Evolutionary conservation across 2,797 vertebrate species (phyloP), one percentile per base, ranked within the genome.

Genomic region (Orientallactaga sibirica): DNA sequence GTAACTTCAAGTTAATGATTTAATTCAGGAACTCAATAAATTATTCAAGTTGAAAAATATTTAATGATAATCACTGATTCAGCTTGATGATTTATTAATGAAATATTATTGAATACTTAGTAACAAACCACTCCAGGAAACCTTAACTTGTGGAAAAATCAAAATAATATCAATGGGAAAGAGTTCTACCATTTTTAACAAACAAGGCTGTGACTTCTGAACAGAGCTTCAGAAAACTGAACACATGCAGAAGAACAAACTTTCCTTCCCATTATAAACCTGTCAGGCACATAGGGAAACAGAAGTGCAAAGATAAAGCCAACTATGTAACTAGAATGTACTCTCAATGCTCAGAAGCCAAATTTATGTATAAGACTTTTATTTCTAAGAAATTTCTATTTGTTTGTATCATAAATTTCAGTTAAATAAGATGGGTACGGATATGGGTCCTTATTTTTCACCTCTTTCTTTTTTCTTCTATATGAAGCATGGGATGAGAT

Each of bases 151-250:
- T 1, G 7, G 52, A 74, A 92, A 92, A 62, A 92, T 78, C 58
- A 88, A 81, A 89, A 77, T 48, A 68, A 2, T 10, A 33, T 67
- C 12, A 19, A 61, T 4, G 16, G 55, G 64, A 92, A 96, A 86
- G 41, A 86, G 33, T 90, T 92, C n/a, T 66, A 66, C 43, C 27
- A 85, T 61, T 66, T 84, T 33, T 82, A 92, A 74, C 48, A 95
- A 91, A 52, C 37, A 25, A 62, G 24, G 61, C 41, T 14, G 61
- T 24, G 33, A 8, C 29, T 27, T 93, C 27, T 27, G 22, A 93
- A 25, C 48, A 68, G 1, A 62, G 66, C 18, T 78, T 25, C 3
- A 3, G 67, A 86, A 67, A 76, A 37, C 4, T 27, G 25, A 88
- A 71, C 7, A 16, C 11, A 41, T 70, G n/a, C 73, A 18, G 27